Percentiles rank a stretch among this genome's conserved stretches.
Conservation (phyloP, 2,888 invertebrate genomes). For the Netelia fuscicornis region DNA sequence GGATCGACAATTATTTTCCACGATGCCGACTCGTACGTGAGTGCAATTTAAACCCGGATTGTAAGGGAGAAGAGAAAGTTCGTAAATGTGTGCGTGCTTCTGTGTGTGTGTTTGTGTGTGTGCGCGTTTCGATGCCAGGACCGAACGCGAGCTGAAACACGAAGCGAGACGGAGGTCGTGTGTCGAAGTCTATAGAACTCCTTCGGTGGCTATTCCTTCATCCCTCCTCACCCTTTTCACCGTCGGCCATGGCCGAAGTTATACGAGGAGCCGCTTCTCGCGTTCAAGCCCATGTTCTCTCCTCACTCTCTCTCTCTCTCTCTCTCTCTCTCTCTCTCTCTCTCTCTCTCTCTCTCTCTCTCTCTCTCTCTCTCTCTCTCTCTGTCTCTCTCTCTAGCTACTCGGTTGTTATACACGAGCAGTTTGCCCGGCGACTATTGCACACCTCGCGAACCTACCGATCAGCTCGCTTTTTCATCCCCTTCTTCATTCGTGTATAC, state of each 20-base stretch:
- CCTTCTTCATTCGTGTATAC: constrained; percentile 10
- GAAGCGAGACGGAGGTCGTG: constrained; percentile 31
- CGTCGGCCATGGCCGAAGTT: constrained; percentile 31
- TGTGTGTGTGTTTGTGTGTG: constrained; percentile 18
- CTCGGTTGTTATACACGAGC: constrained; percentile 60
- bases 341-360: too few relatives aligned
- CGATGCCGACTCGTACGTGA: constrained; percentile 67
- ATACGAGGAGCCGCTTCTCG: constrained; percentile 1
- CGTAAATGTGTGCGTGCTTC: constrained; percentile 7
- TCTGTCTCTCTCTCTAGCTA: constrained; percentile 25
- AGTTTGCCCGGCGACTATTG: constrained; percentile 53
- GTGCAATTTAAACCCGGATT: constrained; percentile 56
- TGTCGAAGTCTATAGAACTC: constrained; percentile 46
- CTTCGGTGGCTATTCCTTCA: constrained; percentile 41
- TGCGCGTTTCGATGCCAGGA: not conserved
- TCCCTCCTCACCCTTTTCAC: constrained; percentile 12
- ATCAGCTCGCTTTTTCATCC: constrained; percentile 5
- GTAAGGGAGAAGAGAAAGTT: constrained; percentile 51
- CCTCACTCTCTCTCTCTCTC: not conserved
- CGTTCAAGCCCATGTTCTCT: constrained; percentile 46
- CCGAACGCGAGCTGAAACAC: constrained; percentile 44
- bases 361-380: too few relatives aligned
- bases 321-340: too few relatives aligned
- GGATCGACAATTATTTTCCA: constrained; percentile 69
- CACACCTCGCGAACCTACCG: constrained; percentile 37